Percentiles rank a stretch among this genome's conserved stretches.
Conservation (phyloP, 2,888 invertebrate genomes). For the Glomeris marginata region DNA sequence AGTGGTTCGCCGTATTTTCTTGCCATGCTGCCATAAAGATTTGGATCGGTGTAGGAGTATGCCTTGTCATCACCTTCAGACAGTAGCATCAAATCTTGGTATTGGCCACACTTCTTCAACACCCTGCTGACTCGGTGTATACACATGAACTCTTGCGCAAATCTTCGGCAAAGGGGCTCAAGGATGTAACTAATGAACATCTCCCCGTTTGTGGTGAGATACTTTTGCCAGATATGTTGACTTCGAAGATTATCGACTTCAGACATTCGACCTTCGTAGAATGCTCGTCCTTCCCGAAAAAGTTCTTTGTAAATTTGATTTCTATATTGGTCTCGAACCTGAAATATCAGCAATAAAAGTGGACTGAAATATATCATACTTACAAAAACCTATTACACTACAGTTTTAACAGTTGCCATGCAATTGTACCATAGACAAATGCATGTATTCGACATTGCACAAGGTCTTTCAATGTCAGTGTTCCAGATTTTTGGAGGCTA, state of each 20-base stretch:
- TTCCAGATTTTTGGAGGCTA: too few relatives aligned
- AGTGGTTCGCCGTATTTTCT: constrained; percentile 12
- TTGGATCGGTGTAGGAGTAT: constrained; percentile 12
- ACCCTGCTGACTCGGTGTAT: constrained; percentile 15
- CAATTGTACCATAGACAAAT: too few relatives aligned
- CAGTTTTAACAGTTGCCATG: too few relatives aligned
- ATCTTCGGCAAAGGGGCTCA: constrained; percentile 9
- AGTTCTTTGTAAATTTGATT: constrained; percentile 13
- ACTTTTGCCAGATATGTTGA: constrained; percentile 15
- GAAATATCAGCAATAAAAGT: too few relatives aligned
- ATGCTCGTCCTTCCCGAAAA: constrained; percentile 13
- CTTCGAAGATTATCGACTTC: constrained; percentile 11
- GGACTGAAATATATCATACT: too few relatives aligned
- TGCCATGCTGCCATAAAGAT: constrained; percentile 11
- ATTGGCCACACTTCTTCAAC: constrained; percentile 16
- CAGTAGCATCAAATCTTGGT: constrained; percentile 15
- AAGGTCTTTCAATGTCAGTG: too few relatives aligned
- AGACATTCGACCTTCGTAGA: constrained; percentile 10
- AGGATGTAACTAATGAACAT: constrained; percentile 10
- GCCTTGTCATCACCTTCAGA: constrained; percentile 15
- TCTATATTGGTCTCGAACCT: constrained; percentile 8
- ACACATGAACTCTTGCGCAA: constrained; percentile 13
- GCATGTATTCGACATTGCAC: too few relatives aligned
- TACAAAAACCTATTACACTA: too few relatives aligned
- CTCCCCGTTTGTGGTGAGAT: constrained; percentile 6